Conservation (phyloP, 2,888 invertebrate species). For the Merodon equestris region DNA sequence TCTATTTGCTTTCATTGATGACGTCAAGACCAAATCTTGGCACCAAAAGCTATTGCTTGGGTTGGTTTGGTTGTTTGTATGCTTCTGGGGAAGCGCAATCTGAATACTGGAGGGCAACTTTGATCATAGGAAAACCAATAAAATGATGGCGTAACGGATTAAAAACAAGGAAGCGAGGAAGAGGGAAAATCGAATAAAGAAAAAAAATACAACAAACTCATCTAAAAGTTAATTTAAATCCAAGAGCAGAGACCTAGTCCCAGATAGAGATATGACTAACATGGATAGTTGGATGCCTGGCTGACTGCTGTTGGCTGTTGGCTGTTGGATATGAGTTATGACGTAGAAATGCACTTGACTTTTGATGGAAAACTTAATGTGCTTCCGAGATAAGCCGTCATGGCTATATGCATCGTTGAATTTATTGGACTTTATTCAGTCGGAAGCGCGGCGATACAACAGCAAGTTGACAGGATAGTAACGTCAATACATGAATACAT, state of each 20-base stretch:
- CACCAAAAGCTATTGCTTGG: constrained; percentile 7
- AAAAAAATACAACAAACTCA: not conserved
- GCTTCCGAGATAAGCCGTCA: too few relatives aligned
- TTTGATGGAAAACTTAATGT: too few relatives aligned
- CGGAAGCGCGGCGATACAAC: too few relatives aligned
- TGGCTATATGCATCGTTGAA: too few relatives aligned
- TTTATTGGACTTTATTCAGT: too few relatives aligned
- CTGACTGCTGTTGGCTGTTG: not conserved
- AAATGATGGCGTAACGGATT: constrained; percentile 30
- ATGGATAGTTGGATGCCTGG: not conserved
- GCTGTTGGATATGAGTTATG: not conserved
- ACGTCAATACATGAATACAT: too few relatives aligned
- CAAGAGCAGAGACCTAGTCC: constrained; percentile 33
- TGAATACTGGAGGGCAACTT: constrained; percentile 14
- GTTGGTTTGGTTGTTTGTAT: not conserved
- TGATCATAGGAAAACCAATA: constrained; percentile 28
- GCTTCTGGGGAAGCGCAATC: constrained; percentile 1
- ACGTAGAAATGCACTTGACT: too few relatives aligned
- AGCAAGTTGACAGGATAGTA: too few relatives aligned
- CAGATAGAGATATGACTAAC: constrained; percentile 30
- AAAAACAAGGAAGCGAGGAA: constrained; percentile 4
- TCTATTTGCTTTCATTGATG: constrained; percentile 53
- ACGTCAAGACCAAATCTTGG: constrained; percentile 53
- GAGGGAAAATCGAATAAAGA: not conserved
- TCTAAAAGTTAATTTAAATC: constrained; percentile 41